Evolutionary conservation across 1,140 invertebrate species (phyloP), one percentile per base, ranked within the genome.

Genomic region (Hypsibius dujardini): DNA sequence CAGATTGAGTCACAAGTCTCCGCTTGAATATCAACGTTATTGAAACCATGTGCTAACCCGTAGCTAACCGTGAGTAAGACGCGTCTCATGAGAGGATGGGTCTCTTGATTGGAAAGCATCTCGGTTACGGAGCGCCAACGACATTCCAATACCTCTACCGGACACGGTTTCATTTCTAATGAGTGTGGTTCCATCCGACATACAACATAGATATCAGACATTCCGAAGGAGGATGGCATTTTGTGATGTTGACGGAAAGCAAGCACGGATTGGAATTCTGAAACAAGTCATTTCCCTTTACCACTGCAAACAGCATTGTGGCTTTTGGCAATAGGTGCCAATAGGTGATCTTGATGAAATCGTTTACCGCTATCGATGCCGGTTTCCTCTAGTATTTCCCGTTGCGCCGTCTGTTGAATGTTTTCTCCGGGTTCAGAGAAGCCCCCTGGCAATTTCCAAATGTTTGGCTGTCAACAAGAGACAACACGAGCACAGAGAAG

Each of bases 151-250:
- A 56, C n/a, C 50, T 56, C 50, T 56, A n/a, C n/a, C 7, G 50
- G 7, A n/a, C 50, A 56, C 7, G 50, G 50, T 7, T n/a, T 7
- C 7, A 56, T 56, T 56, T 56, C 50, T 56, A 12, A 12, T n/a
- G 50, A 12, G 7, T 56, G 7, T 7, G 50, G 50, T 56, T 56
- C 7, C 50, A 56, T 56, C n/a, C 50, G 50, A 56, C 50, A 56
- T n/a, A 56, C 50, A n/a, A 56, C 50, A n/a, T 56, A 56, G n/a
- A 56, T 56, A n/a, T 56, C 50, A 7, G 50, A 56, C 50, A 56
- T 56, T 12, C 50, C 50, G 50, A 56, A 56, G 7, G 50, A 56
- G 50, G 50, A 7, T 56, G n/a, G 7, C 50, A 56, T 56, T 7
- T 56, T n/a, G 50, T 56, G 50, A 56, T 56, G 50, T n/a, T 56